phyloP scores from a whole-genome alignment of 1,140 invertebrate species.

The Penaeus indicus region DNA sequence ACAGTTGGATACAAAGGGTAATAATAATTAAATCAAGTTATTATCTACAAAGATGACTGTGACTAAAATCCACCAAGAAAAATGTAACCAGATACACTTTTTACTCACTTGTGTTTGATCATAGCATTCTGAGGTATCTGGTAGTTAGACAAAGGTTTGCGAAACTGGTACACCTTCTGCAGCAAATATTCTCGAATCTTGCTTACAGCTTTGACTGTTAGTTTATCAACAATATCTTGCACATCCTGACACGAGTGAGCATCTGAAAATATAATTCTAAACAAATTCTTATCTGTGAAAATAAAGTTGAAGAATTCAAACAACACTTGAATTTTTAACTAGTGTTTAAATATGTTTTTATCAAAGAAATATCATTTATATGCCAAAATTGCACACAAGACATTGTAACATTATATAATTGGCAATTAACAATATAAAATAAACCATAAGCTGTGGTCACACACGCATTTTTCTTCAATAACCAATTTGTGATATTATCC shows the following conservation, averaged over 20 bases:
- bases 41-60: not conserved
- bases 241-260: constrained; percentile 94
- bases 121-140: constrained; percentile 98
- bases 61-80: not conserved
- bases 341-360: too few species aligned
- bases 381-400: too few species aligned
- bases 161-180: constrained; percentile 96
- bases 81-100: not conserved
- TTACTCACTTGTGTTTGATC: constrained; percentile 88
- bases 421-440: too few species aligned
- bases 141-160: constrained; percentile 99
- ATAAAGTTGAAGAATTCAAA: not conserved
- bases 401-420: too few species aligned
- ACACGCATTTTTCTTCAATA: too few species aligned
- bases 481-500: too few species aligned
- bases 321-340: not conserved
- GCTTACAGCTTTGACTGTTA: constrained; percentile 94
- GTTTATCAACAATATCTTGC: constrained; percentile 93
- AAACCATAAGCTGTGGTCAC: too few species aligned
- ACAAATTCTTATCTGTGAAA: not conserved
- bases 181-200: constrained; percentile 96
- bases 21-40: too few species aligned
- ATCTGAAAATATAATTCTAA: constrained; percentile 73
- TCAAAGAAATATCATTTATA: too few species aligned
- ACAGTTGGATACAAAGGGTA: too few species aligned